A percentile compares a stretch with the other conserved stretches of the same genome.
These are phyloP conservation scores for Pipistrellus nathusii DNA, from an alignment of 2,797 vertebrate genomes.

Conservation along the genomic window DNA sequence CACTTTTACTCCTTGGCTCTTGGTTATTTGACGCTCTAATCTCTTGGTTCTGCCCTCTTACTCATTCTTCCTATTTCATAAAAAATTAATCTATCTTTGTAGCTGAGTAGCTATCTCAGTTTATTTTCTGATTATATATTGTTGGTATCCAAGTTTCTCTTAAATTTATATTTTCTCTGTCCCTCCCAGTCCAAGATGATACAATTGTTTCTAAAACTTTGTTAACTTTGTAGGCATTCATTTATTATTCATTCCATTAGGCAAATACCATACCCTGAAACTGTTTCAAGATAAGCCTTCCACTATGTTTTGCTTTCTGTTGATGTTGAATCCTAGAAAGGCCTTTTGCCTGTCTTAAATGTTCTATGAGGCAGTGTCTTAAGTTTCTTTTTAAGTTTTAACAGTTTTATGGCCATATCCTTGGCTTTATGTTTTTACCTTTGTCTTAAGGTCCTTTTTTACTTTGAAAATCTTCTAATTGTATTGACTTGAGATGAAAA, in stretches of 20 bases:
- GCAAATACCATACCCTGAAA: not conserved
- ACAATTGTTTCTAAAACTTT: not conserved
- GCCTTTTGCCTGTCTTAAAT: not conserved
- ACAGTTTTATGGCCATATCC: not conserved
- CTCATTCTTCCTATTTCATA: not conserved
- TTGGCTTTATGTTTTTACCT: not conserved
- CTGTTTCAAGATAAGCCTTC: not conserved
- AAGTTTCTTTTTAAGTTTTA: not conserved
- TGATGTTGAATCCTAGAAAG: not conserved
- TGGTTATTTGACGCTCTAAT: not conserved
- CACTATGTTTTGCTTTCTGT: not conserved
- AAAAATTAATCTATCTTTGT: not conserved
- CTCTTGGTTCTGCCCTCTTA: not conserved
- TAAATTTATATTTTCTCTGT: constrained; percentile 10
- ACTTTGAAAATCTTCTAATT: not conserved
- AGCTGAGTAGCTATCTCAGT: not conserved
- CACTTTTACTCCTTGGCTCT: not conserved
- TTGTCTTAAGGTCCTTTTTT: not conserved
- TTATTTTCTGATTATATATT: not conserved
- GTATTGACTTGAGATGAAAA: not conserved
- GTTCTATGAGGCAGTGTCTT: not conserved
- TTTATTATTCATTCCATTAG: not conserved
- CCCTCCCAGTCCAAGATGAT: not conserved
- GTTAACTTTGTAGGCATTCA: not conserved
- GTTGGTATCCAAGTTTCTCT: not conserved